Percentiles rank a stretch among this genome's conserved stretches.
Conservation (phyloP, 2,113 vertebrate species). For the Rhinolophus sinicus region DNA sequence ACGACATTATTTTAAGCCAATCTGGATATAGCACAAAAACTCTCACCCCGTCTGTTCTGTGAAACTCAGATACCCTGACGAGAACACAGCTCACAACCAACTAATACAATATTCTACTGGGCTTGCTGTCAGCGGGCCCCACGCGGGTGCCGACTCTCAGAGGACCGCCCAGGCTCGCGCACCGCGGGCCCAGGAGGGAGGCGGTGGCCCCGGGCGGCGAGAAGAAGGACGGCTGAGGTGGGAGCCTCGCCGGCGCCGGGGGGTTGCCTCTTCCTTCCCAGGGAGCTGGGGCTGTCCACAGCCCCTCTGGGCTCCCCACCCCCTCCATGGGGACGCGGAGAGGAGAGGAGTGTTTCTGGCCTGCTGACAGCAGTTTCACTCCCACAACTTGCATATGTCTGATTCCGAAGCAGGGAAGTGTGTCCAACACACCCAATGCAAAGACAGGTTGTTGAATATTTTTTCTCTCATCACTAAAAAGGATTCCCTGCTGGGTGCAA, state of each 20-base stretch:
- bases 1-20: slow-evolving; percentile 79
- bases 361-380: slow-evolving; percentile 74
- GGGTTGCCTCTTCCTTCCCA: background rate
- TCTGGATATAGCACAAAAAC: slow-evolving; percentile 77
- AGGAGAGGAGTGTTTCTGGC: slow-evolving; percentile 70
- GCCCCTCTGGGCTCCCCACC: slow-evolving; percentile 49
- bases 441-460: slow-evolving; percentile 83
- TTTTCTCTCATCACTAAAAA: slow-evolving; percentile 84
- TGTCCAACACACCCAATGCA: slow-evolving; percentile 83
- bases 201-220: background rate
- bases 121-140: slow-evolving; percentile 80
- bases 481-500: slow-evolving; percentile 86
- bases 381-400: slow-evolving; percentile 78
- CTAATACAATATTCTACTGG: slow-evolving; percentile 75
- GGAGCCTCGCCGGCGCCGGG: background rate
- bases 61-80: slow-evolving; percentile 80
- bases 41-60: slow-evolving; percentile 82
- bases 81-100: slow-evolving; percentile 78
- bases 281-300: slow-evolving; percentile 11
- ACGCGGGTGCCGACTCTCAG: slow-evolving; percentile 75
- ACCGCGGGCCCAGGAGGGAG: slow-evolving; percentile 17
- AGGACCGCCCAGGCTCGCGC: slow-evolving; percentile 67
- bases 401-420: slow-evolving; percentile 80
- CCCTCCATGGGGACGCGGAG: slow-evolving; percentile 58
- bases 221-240: background rate